Evolutionary conservation across 2,797 vertebrate species (phyloP).

Genomic region (Etheostoma nigrum): DNA sequence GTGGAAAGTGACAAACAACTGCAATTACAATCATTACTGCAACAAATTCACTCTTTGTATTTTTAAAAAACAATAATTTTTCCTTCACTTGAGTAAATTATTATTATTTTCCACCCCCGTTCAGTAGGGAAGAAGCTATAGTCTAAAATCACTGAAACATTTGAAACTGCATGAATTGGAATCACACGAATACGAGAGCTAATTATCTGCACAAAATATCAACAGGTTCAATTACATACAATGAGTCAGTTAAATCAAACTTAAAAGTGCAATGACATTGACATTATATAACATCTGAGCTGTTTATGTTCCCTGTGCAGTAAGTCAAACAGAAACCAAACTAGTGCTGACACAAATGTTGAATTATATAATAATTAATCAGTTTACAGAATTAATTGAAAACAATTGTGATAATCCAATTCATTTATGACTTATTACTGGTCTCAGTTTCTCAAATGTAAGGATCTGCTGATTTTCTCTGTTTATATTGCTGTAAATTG

Average conservation of each 20-base stretch:
- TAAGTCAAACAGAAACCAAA: not conserved
- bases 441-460: not conserved
- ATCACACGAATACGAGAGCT: not conserved
- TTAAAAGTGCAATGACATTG: not conserved
- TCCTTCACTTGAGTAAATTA: not conserved
- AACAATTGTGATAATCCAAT: conserved; percentile 13
- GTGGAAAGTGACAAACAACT: conserved; percentile 34
- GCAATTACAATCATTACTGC: conserved; percentile 34
- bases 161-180: not conserved
- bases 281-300: not conserved
- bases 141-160: not conserved
- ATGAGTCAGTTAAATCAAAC: not conserved
- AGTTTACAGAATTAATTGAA: not conserved
- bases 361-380: not conserved
- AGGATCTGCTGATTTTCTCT: not conserved
- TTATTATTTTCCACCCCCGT: not conserved
- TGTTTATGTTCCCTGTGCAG: not conserved
- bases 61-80: not conserved
- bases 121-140: not conserved
- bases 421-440: not conserved
- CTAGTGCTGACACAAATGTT: not conserved
- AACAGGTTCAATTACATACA: not conserved
- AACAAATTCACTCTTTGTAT: conserved; percentile 24
- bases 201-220: not conserved
- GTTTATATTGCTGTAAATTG: not conserved